Evolutionary conservation across 2,888 invertebrate genomes (phyloP).

Genomic region (Andrena haemorrhoa): DNA sequence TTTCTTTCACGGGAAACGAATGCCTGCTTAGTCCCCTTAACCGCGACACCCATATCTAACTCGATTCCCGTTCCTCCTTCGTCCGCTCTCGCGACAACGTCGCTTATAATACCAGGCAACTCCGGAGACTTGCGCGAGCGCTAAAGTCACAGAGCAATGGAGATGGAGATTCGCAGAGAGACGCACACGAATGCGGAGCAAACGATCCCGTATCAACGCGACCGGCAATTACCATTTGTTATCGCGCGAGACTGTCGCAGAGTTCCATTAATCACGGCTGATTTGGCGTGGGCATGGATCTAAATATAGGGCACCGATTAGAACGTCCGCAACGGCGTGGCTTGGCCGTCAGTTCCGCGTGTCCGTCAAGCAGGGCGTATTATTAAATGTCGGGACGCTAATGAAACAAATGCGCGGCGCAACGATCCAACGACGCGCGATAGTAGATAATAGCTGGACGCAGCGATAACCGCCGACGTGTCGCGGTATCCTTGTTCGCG

Average conservation of each 20-base stretch:
- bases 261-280: constrained; percentile 57
- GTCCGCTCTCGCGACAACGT: not conserved
- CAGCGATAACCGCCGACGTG: constrained; percentile 18
- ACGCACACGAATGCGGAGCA: not conserved
- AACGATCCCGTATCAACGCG: not conserved
- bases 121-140: no score
- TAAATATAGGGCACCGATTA: constrained; percentile 59
- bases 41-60: not conserved
- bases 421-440: constrained; percentile 21
- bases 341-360: constrained; percentile 38
- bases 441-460: constrained; percentile 3
- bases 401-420: constrained; percentile 24
- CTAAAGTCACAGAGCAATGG: no score
- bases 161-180: not conserved
- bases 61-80: not conserved
- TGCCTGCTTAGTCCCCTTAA: no score
- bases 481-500: no score
- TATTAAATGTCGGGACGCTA: constrained; percentile 51
- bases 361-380: constrained; percentile 15
- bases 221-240: constrained; percentile 38
- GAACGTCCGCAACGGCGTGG: constrained; percentile 39
- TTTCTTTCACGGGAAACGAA: no score
- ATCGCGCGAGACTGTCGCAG: constrained; percentile 13
- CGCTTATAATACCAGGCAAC: no score
- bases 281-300: constrained; percentile 49